Base-by-base conservation (phyloP, 92 coral and sea anemone genomes). In the Palythoa heliodiscus region DNA sequence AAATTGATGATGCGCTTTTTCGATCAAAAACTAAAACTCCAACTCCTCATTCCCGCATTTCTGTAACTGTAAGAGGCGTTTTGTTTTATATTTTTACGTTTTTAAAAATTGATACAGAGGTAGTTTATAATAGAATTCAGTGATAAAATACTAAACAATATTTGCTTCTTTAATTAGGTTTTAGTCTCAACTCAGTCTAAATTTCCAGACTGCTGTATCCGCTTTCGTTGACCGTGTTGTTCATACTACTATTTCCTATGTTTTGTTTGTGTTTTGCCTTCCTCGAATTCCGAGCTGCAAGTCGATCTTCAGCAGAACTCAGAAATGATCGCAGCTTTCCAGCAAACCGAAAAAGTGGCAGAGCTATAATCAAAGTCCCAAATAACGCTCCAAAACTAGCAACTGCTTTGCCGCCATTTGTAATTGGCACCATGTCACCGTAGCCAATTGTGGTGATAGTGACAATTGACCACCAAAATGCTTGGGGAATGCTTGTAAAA, bases 391-490 rank as follows among this genome's bases (percentile, higher is more conserved):
- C 90, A n/a, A 89, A 71, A 12, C 93, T 90, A 0, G 91, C 98
- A 19, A 94, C n/a, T 15, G 92, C 50, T 81, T 94, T 94, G 1
- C 98, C 98, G 66, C 78, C 70, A 15, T 86, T 23, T 0, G 93
- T 90, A 2, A 84, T 48, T 11, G 98, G 98, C 11, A 92, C 92
- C 82, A 92, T 90, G 74, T 94, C 98, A 4, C 98, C 98, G 43
- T 94, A 94, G 0, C 98, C 98, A 22, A 94, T 93, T 0, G 98
- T 94, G 12, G 95, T 92, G 4, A 94, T 90, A 40, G 98, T 94
- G 0, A 94, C 87, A 38, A 94, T 88, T 2, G 98, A 90, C 98
- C 98, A 94, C 98, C 98, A 94, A 90, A 94, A 94, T 2, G 95
- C 88, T 77, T 89, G 92, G 2, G 98, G 98, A 3, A 94, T 88